Base-by-base conservation (phyloP, 2,888 invertebrate species). In the Aspidiotus destructor region DNA sequence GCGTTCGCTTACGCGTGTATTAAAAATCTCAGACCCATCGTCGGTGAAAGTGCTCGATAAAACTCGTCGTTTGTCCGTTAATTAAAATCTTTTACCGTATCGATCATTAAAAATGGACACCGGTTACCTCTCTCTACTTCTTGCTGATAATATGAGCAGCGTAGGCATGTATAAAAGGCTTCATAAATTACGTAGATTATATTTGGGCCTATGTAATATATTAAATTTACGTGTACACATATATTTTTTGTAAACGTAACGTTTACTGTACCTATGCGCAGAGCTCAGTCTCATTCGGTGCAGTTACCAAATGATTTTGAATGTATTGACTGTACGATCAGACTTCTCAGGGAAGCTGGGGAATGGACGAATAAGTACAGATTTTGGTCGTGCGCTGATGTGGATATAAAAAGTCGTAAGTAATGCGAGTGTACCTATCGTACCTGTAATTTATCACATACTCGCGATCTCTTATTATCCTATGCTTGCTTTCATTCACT, bases 371-470 rank as follows among this genome's bases (percentile, higher is more conserved):
- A 82, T 68, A 84, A 81, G 74, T 96, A 95, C 79, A 81, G 87
- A 71, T 96, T 97, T 81, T 95, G 93, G 92, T 93, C 93, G 0
- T 97, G 97, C 76, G 89, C 95, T 3, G 96, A 97, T 78, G 88
- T 97, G 68, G 92, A 94, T 75, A 89, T 96, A 70, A 75, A 77
- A 62, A 73, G 74, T 64, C 74, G 76, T 75, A 73, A 74, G 75
- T 75, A 54, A 68, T 40, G 40, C 70, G 41, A n/a, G 11, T 52
- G 11, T 52, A 52, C n/a, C 52, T n/a, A 52, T 5, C 52, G 11
- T 52, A 52, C 52, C 52, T 54, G 55, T 54, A 54, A 54, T 54
- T 54, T 54, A 54, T 52, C 28, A 28, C 5, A 28, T 28, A 28
- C 28, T 28, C n/a, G 9, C 58, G 7, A 58, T 16, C 10, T 58